phyloP scores from a whole-genome alignment of 2,888 invertebrate genomes.

The Agelastica alni region DNA sequence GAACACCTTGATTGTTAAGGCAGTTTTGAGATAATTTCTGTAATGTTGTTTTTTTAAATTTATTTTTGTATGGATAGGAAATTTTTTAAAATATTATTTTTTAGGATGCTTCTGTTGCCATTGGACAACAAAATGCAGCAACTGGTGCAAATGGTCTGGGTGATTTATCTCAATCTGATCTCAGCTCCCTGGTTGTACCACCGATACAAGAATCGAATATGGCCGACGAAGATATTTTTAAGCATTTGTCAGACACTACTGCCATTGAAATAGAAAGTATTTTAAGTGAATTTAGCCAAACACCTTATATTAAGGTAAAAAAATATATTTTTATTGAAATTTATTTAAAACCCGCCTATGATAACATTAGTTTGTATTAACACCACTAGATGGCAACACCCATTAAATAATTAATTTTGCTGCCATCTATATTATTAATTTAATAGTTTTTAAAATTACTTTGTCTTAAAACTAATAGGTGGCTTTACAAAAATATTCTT shows the following conservation, averaged over 20 bases:
- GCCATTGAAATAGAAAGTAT: constrained; percentile 86
- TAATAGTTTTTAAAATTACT: too few species aligned
- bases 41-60: too few species aligned
- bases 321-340: too few species aligned
- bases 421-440: too few species aligned
- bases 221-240: constrained; percentile 76
- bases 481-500: too few species aligned
- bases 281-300: constrained; percentile 72
- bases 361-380: too few species aligned
- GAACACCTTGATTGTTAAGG: too few species aligned
- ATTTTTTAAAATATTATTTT: constrained; percentile 41
- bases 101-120: constrained; percentile 67
- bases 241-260: constrained; percentile 80
- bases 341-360: too few species aligned
- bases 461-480: too few species aligned
- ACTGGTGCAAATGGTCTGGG: constrained; percentile 57
- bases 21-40: too few species aligned
- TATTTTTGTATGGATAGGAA: neutral
- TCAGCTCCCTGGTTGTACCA: constrained; percentile 70
- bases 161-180: constrained; percentile 74
- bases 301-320: constrained; percentile 71
- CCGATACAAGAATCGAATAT: constrained; percentile 57
- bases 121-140: constrained; percentile 59
- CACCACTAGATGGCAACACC: too few species aligned
- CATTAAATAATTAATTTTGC: too few species aligned